These are phyloP conservation scores for Etheostoma perlongum DNA, from an alignment of 2,797 vertebrate genomes.

Conservation along the genomic window DNA sequence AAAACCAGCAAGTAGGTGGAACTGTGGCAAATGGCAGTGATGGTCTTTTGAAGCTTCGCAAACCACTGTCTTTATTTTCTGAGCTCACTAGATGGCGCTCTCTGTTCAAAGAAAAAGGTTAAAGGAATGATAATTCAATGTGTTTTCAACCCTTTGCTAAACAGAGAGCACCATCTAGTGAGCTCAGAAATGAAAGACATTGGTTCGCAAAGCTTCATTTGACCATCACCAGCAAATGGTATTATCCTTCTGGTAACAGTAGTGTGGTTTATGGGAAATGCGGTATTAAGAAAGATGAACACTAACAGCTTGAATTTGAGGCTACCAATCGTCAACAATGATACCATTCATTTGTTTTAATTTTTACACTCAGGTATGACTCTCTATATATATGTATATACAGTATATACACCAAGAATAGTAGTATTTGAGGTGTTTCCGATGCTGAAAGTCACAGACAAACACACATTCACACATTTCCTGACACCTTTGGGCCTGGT, in stretches of 20 bases:
- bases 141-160: too few relatives aligned
- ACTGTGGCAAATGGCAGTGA: background rate
- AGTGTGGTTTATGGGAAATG: slow-evolving; percentile 1
- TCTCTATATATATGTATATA: background rate
- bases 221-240: background rate
- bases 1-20: background rate
- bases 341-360: background rate
- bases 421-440: background rate
- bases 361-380: background rate
- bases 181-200: too few relatives aligned
- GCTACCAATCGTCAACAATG: background rate
- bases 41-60: too few relatives aligned
- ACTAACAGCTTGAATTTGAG: slow-evolving; percentile 3
- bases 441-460: slow-evolving; percentile 16
- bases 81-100: too few relatives aligned
- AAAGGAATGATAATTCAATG: too few relatives aligned
- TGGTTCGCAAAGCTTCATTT: too few relatives aligned
- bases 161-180: too few relatives aligned
- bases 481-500: slow-evolving; percentile 38
- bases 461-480: slow-evolving; percentile 38
- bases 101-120: too few relatives aligned
- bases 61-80: too few relatives aligned
- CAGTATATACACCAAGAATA: slow-evolving; percentile 2
- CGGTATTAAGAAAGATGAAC: slow-evolving; percentile 15
- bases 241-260: too few relatives aligned